Evolutionary conservation across 2,113 vertebrate genomes (phyloP).

Genomic region (Sylvia atricapilla): DNA sequence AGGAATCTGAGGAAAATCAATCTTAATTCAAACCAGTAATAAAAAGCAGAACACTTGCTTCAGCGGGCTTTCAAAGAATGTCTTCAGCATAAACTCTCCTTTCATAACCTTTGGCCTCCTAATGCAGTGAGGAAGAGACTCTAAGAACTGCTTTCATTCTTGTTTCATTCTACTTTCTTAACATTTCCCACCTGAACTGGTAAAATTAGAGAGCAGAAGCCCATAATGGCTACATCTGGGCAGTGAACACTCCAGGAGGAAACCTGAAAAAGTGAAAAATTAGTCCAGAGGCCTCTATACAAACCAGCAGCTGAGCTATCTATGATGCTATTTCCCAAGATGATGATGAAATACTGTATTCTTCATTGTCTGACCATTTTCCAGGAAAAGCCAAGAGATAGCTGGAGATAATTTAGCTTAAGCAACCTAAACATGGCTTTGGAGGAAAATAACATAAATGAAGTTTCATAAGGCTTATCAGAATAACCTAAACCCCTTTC

Average conservation of each 20-base stretch:
- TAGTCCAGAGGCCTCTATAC: not conserved
- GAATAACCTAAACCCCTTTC: not conserved
- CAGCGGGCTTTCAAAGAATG: conserved; percentile 45
- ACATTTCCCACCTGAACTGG: not conserved
- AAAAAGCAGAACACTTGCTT: conserved; percentile 64
- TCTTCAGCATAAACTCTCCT: conserved; percentile 31
- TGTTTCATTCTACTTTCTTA: not conserved
- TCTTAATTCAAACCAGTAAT: conserved; percentile 74
- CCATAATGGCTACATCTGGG: not conserved
- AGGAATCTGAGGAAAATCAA: conserved; percentile 70
- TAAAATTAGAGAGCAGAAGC: not conserved
- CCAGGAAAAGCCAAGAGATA: not conserved
- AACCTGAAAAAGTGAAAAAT: not conserved
- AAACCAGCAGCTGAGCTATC: not conserved
- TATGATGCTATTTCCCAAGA: not conserved
- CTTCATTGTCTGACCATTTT: not conserved
- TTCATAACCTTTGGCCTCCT: conserved; percentile 53
- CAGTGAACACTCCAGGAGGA: not conserved
- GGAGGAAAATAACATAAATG: not conserved
- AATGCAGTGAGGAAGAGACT: conserved; percentile 24
- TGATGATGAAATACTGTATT: not conserved
- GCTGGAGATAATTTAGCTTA: not conserved
- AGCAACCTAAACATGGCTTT: not conserved
- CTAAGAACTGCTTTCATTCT: not conserved
- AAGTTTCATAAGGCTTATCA: not conserved